Evolutionary conservation across 2,888 invertebrate genomes (phyloP), one percentile per base, ranked within the genome.

Genomic region (Erynnis tages): DNA sequence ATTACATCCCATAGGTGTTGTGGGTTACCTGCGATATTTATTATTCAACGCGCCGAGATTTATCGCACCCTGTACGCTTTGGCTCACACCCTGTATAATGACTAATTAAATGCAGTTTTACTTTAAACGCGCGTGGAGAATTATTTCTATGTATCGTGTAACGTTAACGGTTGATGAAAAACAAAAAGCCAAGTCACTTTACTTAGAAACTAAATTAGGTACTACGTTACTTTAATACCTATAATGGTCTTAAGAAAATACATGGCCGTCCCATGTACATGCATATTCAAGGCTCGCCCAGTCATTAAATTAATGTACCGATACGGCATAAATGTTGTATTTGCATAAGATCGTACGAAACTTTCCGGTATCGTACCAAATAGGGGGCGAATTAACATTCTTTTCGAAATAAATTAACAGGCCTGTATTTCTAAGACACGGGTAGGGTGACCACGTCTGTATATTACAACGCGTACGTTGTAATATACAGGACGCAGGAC

Each of bases 341-440:
- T 60, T 61, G 59, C 57, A 62, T 62, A 64, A 63, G 58, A 61
- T 56, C 55, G 55, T 59, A 60, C 55, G 14, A 60, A 63, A 60
- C 60, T 61, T 62, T 54, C 61, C 56, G 62, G 16, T 66, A 65
- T 69, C 65, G 65, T 57, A 60, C 56, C 59, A 64, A 64, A 67
- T 65, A 66, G 62, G 62, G 61, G 59, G 58, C 53, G 65, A 72
- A 74, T 76, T 72, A 71, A 72, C 67, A 72, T 75, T 76, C 69
- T 73, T 73, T 69, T 49, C 60, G 59, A 70, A 72, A 75, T 71
- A 74, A 77, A 77, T 77, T 71, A 71, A 67, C 60, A 61, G 61
- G 61, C 10, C 2, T 2, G 8, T 6, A 3, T 16, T 34, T 6
- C 4, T 61, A 58, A 61, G 60, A 62, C 59, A 57, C 57, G 54